A percentile compares a stretch with the other conserved stretches of the same genome.
These are phyloP conservation scores for Ciconia nigra DNA, from an alignment of 2,797 vertebrate species.

Conservation along the genomic window DNA sequence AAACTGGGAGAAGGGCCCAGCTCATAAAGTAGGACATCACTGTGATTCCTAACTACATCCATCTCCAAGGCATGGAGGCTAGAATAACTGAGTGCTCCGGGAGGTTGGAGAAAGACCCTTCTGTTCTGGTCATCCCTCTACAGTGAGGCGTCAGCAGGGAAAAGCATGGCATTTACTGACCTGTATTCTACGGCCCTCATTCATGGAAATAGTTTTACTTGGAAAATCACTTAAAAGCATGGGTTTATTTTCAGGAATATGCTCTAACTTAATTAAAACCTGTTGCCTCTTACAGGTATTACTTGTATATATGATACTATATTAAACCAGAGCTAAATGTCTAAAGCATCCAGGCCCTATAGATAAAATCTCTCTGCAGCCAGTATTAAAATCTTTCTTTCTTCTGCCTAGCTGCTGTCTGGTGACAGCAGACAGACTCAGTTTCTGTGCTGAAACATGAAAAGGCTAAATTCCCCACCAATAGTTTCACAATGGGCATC, in stretches of 20 bases:
- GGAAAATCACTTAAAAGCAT: neutral
- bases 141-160: neutral
- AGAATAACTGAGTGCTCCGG: neutral
- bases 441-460: neutral
- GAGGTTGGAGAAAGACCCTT: neutral
- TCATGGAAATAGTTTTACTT: neutral
- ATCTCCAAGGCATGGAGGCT: neutral
- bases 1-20: neutral
- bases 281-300: neutral
- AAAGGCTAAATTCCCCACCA: neutral
- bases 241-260: neutral
- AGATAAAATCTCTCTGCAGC: neutral
- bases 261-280: neutral
- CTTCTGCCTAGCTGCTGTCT: neutral
- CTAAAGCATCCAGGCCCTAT: neutral
- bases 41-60: neutral
- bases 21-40: neutral
- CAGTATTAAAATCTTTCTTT: neutral
- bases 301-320: neutral
- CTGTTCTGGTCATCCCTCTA: neutral
- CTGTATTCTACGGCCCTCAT: neutral
- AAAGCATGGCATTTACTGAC: neutral
- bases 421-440: neutral
- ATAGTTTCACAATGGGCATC: neutral
- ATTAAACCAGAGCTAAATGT: neutral